Conservation (phyloP, 2,113 vertebrate species). For the Fulica atra region DNA sequence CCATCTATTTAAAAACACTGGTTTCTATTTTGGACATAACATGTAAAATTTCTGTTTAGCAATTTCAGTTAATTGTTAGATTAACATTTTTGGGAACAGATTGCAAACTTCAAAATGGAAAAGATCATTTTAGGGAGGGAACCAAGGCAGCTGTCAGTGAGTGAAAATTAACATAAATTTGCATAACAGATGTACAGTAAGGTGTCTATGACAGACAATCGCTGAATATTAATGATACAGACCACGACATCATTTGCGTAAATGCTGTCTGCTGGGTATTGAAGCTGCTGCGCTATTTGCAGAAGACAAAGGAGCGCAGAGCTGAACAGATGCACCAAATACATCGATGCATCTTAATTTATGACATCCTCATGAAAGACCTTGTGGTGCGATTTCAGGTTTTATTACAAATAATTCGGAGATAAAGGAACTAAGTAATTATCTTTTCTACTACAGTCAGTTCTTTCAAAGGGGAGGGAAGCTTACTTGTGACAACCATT, state of each 20-base stretch:
- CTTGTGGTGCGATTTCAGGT: constrained; percentile 80
- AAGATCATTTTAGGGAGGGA: constrained; percentile 84
- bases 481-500: constrained; percentile 70
- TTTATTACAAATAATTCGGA: constrained; percentile 83
- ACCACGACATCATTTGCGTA: constrained; percentile 83
- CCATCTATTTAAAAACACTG: constrained; percentile 79
- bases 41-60: constrained; percentile 84
- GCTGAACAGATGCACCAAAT: constrained; percentile 81
- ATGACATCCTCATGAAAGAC: constrained; percentile 81
- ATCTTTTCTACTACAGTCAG: constrained; percentile 76
- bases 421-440: constrained; percentile 80
- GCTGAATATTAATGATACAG: constrained; percentile 87
- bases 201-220: constrained; percentile 88
- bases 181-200: constrained; percentile 92
- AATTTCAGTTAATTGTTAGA: constrained; percentile 86
- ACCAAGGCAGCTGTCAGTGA: constrained; percentile 85
- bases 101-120: constrained; percentile 89
- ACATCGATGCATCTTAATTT: constrained; percentile 83
- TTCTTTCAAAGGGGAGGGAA: constrained; percentile 66
- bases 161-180: constrained; percentile 86
- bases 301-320: constrained; percentile 80
- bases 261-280: constrained; percentile 85
- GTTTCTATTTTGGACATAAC: constrained; percentile 82
- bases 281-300: constrained; percentile 80
- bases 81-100: constrained; percentile 86